A percentile compares a stretch with the other conserved stretches of the same genome.
These are phyloP conservation scores for Brotogeris chrysoptera DNA, from an alignment of 2,797 vertebrate species.

Conservation along the genomic window DNA sequence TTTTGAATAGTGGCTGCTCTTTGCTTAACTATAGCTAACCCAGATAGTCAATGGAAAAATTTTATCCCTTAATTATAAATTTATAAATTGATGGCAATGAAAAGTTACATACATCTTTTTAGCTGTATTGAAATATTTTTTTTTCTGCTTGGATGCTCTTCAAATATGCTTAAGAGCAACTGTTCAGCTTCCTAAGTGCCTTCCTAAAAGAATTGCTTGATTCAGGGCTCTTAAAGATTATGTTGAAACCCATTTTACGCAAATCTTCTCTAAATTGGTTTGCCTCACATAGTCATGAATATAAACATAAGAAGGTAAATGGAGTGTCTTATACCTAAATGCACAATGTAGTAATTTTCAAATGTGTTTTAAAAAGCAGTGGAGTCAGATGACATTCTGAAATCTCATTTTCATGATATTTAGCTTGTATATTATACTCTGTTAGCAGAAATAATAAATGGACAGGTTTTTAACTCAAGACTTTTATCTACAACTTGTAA, in stretches of 20 bases:
- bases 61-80: background rate
- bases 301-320: slow-evolving; percentile 10
- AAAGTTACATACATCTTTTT: background rate
- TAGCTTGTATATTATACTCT: background rate
- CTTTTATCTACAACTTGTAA: background rate
- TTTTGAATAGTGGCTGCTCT: background rate
- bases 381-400: background rate
- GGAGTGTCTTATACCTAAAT: background rate
- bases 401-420: background rate
- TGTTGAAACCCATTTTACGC: background rate
- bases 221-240: background rate
- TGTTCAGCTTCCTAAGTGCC: background rate
- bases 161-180: background rate
- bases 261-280: background rate
- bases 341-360: background rate
- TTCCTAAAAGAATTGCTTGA: background rate
- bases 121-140: background rate
- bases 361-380: background rate
- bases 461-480: background rate
- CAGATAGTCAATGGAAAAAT: background rate
- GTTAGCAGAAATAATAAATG: background rate
- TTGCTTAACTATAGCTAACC: background rate
- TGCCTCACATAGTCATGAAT: background rate
- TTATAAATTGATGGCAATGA: background rate
- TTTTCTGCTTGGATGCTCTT: background rate